Conservation (phyloP, 2,797 vertebrate species). For the Harpagifer antarcticus region DNA sequence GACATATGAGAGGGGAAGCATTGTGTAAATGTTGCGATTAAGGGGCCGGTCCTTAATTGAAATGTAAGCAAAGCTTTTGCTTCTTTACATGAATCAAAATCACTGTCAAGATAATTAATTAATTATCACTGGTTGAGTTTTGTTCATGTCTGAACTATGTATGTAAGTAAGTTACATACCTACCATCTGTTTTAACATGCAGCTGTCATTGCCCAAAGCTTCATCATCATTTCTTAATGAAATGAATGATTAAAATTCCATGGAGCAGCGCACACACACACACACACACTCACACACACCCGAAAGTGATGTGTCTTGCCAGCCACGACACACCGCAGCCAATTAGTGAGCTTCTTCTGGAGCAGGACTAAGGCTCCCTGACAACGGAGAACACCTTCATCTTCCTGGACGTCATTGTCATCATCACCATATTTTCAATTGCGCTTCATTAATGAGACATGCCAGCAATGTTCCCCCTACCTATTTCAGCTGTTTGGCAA, state of each 20-base stretch:
- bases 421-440: slow-evolving; percentile 63
- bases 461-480: slow-evolving; percentile 35
- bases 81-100: slow-evolving; percentile 16
- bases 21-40: slow-evolving; percentile 44
- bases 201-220: background rate
- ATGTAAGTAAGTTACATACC: too few species aligned
- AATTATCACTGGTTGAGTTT: background rate
- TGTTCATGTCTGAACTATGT: background rate
- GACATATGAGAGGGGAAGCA: slow-evolving; percentile 38
- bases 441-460: slow-evolving; percentile 59
- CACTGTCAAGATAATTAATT: slow-evolving; percentile 18
- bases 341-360: slow-evolving; percentile 75
- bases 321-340: slow-evolving; percentile 57
- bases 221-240: slow-evolving; percentile 33
- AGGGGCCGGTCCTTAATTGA: slow-evolving; percentile 15
- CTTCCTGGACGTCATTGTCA: slow-evolving; percentile 59
- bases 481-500: slow-evolving; percentile 47
- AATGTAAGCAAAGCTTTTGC: background rate
- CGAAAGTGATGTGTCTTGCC: slow-evolving; percentile 7
- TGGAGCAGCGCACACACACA: slow-evolving; percentile 6
- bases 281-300: slow-evolving; percentile 5
- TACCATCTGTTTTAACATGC: background rate
- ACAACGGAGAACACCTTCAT: slow-evolving; percentile 76
- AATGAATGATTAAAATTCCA: slow-evolving; percentile 48
- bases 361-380: slow-evolving; percentile 65